Conservation (phyloP, 1,140 invertebrate species). For the Metopolophium dirhodum region DNA sequence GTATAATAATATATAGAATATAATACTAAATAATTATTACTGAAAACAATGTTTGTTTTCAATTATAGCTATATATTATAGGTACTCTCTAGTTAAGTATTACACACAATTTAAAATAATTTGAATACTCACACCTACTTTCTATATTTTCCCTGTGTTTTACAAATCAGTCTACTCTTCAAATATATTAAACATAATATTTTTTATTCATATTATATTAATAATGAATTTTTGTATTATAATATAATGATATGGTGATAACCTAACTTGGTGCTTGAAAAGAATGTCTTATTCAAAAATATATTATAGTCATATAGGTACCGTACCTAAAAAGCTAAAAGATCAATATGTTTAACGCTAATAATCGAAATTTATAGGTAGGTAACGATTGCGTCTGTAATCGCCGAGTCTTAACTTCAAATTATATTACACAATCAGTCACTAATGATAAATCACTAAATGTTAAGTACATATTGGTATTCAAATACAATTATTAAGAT, state of each 20-base stretch:
- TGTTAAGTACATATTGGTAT: neutral
- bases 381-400: neutral
- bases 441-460: constrained; percentile 9
- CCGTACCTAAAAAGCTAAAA: neutral
- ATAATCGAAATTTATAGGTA: neutral
- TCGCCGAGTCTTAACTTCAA: neutral
- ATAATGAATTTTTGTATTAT: neutral
- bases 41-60: no score
- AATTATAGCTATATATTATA: neutral
- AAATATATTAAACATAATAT: neutral
- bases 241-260: neutral
- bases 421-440: neutral
- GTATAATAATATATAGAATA: neutral
- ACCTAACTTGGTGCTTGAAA: no score
- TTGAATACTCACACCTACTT: neutral
- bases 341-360: neutral
- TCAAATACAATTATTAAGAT: no score
- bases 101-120: neutral
- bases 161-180: no score
- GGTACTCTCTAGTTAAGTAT: neutral
- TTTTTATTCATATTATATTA: neutral
- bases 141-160: neutral
- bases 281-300: no score
- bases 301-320: no score
- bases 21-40: neutral